Conservation (phyloP, 2,113 vertebrate genomes). For the Furnarius figulus region DNA sequence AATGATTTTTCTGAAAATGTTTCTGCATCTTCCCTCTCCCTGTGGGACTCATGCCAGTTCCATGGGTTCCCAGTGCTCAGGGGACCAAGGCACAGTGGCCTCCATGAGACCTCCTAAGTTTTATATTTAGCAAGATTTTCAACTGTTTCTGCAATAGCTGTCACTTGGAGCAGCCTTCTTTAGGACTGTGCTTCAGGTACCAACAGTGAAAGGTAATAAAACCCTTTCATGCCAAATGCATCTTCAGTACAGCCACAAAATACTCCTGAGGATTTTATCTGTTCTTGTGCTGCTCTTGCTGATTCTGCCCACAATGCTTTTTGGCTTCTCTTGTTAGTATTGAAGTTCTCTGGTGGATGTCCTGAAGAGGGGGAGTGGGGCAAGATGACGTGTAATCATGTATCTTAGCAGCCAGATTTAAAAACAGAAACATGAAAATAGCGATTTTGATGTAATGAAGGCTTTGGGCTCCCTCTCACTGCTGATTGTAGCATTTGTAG, state of each 20-base stretch:
- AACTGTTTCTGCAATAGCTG: neutral
- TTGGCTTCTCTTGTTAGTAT: neutral
- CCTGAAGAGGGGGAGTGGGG: neutral
- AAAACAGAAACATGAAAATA: neutral
- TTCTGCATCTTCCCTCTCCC: neutral
- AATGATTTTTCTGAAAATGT: neutral
- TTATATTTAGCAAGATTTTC: neutral
- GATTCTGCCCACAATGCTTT: neutral
- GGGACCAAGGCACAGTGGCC: neutral
- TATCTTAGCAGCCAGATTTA: neutral
- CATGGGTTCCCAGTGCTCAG: neutral
- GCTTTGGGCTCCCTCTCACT: neutral
- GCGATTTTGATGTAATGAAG: neutral
- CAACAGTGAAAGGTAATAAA: neutral
- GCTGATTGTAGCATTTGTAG: neutral
- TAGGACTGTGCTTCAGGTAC: neutral
- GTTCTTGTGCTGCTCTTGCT: neutral
- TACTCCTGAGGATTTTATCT: neutral
- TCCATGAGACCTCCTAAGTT: neutral
- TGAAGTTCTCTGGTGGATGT: neutral
- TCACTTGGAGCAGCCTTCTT: neutral
- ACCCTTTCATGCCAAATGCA: neutral
- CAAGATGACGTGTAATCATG: neutral
- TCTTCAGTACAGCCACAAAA: neutral
- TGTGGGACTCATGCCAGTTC: accelerated